Evolutionary conservation across 2,113 vertebrate genomes (phyloP).

Genomic region (Eubucco bourcierii): DNA sequence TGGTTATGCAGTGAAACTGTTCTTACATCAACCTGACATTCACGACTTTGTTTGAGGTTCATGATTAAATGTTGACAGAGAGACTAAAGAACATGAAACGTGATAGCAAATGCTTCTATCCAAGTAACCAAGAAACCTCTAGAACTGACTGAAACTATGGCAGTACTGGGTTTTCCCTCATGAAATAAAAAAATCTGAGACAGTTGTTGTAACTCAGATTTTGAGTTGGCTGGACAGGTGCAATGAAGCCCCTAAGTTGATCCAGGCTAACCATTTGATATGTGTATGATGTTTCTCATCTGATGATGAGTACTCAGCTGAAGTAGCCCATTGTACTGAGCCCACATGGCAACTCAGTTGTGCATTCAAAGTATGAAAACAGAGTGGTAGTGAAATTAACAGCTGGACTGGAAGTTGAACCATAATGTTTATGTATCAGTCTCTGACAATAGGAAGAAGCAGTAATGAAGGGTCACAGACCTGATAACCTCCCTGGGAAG

Average conservation of each 20-base stretch:
- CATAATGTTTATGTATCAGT: neutral
- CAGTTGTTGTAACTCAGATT: neutral
- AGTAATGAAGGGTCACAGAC: neutral
- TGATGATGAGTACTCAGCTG: neutral
- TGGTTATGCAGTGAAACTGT: neutral
- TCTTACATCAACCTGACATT: neutral
- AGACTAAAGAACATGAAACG: neutral
- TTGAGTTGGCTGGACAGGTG: neutral
- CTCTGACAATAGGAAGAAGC: neutral
- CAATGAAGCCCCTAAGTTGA: neutral
- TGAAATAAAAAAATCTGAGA: neutral
- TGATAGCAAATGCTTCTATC: neutral
- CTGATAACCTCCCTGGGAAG: neutral
- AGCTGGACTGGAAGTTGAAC: neutral
- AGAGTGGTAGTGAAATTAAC: neutral
- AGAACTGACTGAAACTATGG: neutral
- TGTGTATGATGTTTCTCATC: neutral
- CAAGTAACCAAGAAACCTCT: neutral
- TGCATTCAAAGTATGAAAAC: neutral
- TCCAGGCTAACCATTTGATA: neutral
- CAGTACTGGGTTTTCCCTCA: neutral
- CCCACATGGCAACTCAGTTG: neutral
- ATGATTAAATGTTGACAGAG: neutral
- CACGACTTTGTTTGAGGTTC: neutral
- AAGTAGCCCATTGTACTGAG: neutral